Evolutionary conservation across 30 jellyfish, hydroid and myxozoan species (phyloP).

Genomic region (Aurelia sp.): DNA sequence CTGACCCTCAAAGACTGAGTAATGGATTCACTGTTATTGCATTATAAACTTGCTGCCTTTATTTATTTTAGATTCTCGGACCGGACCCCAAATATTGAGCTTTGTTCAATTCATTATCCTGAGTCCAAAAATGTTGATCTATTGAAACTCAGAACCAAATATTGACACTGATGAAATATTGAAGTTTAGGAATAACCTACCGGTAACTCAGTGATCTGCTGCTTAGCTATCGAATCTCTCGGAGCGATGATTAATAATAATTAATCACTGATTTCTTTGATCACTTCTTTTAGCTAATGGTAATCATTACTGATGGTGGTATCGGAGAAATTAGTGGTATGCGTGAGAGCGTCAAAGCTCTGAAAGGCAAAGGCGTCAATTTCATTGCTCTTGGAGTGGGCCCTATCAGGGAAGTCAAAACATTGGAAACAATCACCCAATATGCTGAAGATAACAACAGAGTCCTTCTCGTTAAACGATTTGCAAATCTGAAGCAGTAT

Average conservation of each 20-base stretch:
- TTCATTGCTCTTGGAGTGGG: constrained; percentile 91
- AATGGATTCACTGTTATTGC: too few relatives aligned
- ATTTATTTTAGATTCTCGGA: too few relatives aligned
- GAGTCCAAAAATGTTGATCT: too few relatives aligned
- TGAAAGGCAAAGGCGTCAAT: constrained; percentile 73
- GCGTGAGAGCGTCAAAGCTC: constrained; percentile 57
- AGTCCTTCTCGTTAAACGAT: constrained; percentile 76
- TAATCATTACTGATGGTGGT: constrained; percentile 76
- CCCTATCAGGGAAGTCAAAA: constrained; percentile 36
- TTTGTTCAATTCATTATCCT: too few relatives aligned
- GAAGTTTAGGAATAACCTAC: too few relatives aligned
- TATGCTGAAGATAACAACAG: constrained; percentile 57
- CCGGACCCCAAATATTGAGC: too few relatives aligned
- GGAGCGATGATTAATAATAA: background rate
- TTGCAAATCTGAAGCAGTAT: constrained; percentile 70
- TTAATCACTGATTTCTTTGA: background rate
- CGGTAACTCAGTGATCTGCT: background rate
- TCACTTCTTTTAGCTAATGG: constrained; percentile 46
- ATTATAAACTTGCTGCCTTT: too few relatives aligned
- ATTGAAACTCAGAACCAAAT: too few relatives aligned
- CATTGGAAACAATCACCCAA: constrained; percentile 71
- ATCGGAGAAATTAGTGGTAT: constrained; percentile 66
- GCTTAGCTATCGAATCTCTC: background rate
- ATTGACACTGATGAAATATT: too few relatives aligned
- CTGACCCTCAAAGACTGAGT: too few relatives aligned